Conservation (phyloP, 2,888 invertebrate species). For the Drosophila kanekoi region DNA sequence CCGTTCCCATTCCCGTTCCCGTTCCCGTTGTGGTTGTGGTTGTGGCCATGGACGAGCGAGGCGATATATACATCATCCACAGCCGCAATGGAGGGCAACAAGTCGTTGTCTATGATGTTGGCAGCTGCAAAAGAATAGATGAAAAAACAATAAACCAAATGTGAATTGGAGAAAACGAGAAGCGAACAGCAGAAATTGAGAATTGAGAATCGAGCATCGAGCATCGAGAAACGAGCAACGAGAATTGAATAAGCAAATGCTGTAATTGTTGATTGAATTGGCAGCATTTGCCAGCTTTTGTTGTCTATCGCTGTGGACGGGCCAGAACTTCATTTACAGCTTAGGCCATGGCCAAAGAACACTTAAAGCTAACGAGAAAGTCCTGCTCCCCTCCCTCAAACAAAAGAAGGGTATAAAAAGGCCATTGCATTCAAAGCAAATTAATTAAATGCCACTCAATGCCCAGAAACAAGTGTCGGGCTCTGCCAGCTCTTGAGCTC, state of each 20-base stretch:
- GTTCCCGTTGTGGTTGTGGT: conserved; percentile 50
- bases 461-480: conserved; percentile 2
- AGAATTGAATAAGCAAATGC: conserved; percentile 47
- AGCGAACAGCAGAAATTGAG: background rate
- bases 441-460: conserved; percentile 80
- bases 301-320: conserved; percentile 7
- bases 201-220: background rate
- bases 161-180: conserved; percentile 25
- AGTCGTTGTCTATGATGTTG: conserved; percentile 54
- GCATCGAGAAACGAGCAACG: background rate
- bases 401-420: conserved; percentile 12
- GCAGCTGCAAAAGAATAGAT: conserved; percentile 36
- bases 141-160: conserved; percentile 6
- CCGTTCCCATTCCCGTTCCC: conserved; percentile 24
- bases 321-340: conserved; percentile 52
- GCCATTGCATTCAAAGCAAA: conserved; percentile 57
- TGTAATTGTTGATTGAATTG: conserved; percentile 60
- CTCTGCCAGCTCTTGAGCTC: conserved; percentile 2
- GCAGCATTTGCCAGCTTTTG: conserved; percentile 16
- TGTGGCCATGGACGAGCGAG: conserved; percentile 61
- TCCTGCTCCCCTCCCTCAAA: background rate
- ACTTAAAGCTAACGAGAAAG: conserved; percentile 42
- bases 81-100: conserved; percentile 67
- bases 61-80: conserved; percentile 74
- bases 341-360: conserved; percentile 31